These are phyloP conservation scores for Papilio dardanus DNA, from an alignment of 1,140 invertebrate genomes.

Conservation along the genomic window DNA sequence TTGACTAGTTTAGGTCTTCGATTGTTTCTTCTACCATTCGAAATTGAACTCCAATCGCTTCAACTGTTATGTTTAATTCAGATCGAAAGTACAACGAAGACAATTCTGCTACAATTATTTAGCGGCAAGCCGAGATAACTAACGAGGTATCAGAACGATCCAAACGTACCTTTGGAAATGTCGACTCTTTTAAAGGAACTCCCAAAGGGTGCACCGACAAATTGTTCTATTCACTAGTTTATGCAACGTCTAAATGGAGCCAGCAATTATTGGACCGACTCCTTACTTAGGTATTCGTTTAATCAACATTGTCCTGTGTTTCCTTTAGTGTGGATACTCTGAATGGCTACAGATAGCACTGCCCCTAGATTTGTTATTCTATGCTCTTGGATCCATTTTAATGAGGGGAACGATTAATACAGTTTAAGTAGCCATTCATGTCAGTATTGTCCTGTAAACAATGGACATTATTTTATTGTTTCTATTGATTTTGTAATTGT, in stretches of 20 bases:
- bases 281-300: constrained; percentile 75
- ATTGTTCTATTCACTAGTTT: constrained; percentile 77
- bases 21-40: constrained; percentile 13
- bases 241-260: constrained; percentile 71
- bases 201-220: constrained; percentile 72
- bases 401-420: constrained; percentile 47
- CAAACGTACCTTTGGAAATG: constrained; percentile 69
- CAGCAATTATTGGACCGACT: constrained; percentile 73
- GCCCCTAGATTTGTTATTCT: constrained; percentile 65
- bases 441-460: constrained; percentile 37
- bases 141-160: constrained; percentile 74
- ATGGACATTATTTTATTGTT: not conserved
- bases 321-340: constrained; percentile 54
- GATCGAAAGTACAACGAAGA: constrained; percentile 14
- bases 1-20: constrained; percentile 38
- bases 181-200: constrained; percentile 62
- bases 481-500: not conserved
- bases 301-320: constrained; percentile 76
- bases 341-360: constrained; percentile 66
- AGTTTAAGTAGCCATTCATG: constrained; percentile 21
- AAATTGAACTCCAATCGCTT: constrained; percentile 47
- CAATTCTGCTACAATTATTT: constrained; percentile 75
- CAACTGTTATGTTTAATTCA: constrained; percentile 43
- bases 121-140: constrained; percentile 71
- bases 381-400: constrained; percentile 52